Evolutionary conservation across 2,113 vertebrate species (phyloP).

Genomic region (Opisthocomus hoazin): DNA sequence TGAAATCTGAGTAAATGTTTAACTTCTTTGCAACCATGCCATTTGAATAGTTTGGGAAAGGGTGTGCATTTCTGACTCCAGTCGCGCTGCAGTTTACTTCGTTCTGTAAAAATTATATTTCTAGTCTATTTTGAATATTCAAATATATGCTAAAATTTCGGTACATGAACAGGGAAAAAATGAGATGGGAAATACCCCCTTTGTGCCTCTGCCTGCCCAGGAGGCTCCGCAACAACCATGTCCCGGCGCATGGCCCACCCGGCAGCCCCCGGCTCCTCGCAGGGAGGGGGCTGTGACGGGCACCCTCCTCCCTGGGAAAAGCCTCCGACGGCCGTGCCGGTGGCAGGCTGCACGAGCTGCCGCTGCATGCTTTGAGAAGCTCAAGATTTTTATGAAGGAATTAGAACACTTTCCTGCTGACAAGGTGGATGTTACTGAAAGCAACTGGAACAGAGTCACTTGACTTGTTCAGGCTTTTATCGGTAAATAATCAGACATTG

Average conservation of each 20-base stretch:
- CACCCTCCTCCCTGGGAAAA: neutral
- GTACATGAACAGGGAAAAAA: neutral
- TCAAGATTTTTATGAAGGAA: neutral
- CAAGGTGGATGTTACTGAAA: neutral
- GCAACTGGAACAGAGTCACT: neutral
- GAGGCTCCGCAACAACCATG: neutral
- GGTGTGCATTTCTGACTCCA: neutral
- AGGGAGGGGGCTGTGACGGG: neutral
- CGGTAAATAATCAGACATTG: neutral
- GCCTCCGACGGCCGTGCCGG: fast-evolving
- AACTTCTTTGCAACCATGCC: neutral
- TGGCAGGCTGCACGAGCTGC: neutral
- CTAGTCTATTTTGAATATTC: neutral
- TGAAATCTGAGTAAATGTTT: neutral
- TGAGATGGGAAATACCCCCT: neutral
- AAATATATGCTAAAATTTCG: neutral
- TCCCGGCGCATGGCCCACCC: neutral
- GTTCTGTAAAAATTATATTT: neutral
- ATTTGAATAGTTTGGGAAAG: neutral
- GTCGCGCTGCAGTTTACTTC: neutral
- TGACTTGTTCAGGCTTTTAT: neutral
- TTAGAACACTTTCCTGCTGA: neutral
- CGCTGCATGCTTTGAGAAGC: neutral
- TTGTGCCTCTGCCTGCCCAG: neutral
- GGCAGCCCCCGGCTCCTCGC: neutral